Conservation (phyloP, 2,113 vertebrate species). For the Carollia perspicillata region DNA sequence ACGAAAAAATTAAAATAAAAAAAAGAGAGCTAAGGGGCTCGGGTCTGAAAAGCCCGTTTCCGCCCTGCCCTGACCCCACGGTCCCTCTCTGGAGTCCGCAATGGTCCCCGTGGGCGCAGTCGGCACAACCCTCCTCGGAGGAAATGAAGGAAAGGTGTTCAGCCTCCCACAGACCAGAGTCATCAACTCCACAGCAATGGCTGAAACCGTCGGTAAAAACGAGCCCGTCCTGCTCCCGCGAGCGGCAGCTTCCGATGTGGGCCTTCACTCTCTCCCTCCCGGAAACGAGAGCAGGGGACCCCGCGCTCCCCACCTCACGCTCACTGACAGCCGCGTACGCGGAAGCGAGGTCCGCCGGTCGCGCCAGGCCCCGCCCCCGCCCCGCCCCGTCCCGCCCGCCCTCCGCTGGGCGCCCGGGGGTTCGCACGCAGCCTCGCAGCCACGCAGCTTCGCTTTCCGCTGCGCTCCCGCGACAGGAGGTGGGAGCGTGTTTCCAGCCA, state of each 20-base stretch:
- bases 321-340: too few relatives aligned
- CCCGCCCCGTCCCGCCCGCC: background rate
- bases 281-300: background rate
- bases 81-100: background rate
- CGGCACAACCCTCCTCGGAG: background rate
- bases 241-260: background rate
- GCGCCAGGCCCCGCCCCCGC: background rate
- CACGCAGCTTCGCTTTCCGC: too few relatives aligned
- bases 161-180: background rate
- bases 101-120: background rate
- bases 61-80: background rate
- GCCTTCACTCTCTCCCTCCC: background rate
- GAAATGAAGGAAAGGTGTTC: background rate
- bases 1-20: too few relatives aligned
- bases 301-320: too few relatives aligned
- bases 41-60: background rate
- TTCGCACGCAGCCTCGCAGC: too few relatives aligned
- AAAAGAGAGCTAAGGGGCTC: too few relatives aligned
- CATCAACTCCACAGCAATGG: background rate
- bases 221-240: background rate
- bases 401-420: too few relatives aligned
- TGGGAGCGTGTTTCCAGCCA: constrained; percentile 10
- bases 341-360: background rate
- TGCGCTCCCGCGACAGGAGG: background rate
- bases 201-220: background rate